Evolutionary conservation across 2,888 invertebrate genomes (phyloP).

Genomic region (Lordiphosa andalusiaca): DNA sequence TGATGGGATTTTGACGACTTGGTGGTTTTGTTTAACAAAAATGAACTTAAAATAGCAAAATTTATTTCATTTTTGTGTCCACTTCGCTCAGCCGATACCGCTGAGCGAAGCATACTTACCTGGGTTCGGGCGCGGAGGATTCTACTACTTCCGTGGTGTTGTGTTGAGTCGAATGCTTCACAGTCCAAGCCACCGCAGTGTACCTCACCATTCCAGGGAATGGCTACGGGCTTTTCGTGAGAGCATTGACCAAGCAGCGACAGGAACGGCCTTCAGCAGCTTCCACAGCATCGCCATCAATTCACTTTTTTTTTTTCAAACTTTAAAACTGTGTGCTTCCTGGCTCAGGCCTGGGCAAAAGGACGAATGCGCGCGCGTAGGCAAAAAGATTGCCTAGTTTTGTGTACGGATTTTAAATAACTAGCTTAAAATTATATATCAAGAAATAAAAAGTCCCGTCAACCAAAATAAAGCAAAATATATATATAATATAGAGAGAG

Average conservation of each 20-base stretch:
- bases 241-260: slow-evolving; percentile 41
- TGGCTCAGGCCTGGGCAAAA: too few relatives aligned
- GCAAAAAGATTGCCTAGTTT: slow-evolving; percentile 30
- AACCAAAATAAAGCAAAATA: slow-evolving; percentile 79
- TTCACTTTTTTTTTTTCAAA: too few relatives aligned
- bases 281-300: too few relatives aligned
- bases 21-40: slow-evolving; percentile 37
- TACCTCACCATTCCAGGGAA: slow-evolving; percentile 37
- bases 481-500: slow-evolving; percentile 55
- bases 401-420: slow-evolving; percentile 54
- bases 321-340: too few relatives aligned
- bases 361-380: too few relatives aligned
- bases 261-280: too few relatives aligned
- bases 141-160: background rate
- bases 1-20: background rate
- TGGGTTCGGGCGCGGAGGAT: slow-evolving; percentile 25
- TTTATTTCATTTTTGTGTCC: slow-evolving; percentile 59
- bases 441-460: slow-evolving; percentile 79
- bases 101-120: slow-evolving; percentile 82
- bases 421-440: slow-evolving; percentile 49
- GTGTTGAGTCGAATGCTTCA: slow-evolving; percentile 10
- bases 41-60: slow-evolving; percentile 62
- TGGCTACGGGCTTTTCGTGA: slow-evolving; percentile 50
- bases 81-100: slow-evolving; percentile 82
- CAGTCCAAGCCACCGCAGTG: slow-evolving; percentile 26